phyloP scores from a whole-genome alignment of 2,797 vertebrate genomes.

The Ibycter americanus region DNA sequence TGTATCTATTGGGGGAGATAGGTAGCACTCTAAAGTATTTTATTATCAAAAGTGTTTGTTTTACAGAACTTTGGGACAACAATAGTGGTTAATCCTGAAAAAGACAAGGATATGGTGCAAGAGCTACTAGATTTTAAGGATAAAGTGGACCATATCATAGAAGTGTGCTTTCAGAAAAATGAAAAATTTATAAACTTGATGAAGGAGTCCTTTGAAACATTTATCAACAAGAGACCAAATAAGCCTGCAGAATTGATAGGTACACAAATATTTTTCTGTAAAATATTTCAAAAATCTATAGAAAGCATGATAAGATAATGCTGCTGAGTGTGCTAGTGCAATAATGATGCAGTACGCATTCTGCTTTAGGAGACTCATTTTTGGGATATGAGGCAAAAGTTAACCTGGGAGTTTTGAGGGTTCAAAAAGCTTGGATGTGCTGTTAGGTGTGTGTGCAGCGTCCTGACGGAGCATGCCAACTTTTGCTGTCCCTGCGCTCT shows the following conservation, averaged over 20 bases:
- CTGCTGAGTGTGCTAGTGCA: conserved; percentile 51
- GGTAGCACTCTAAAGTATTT: conserved; percentile 48
- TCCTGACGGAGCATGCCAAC: not conserved
- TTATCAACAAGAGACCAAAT: conserved; percentile 85
- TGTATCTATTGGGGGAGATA: conserved; percentile 31
- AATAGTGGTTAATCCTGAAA: conserved; percentile 85
- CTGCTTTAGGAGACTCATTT: not conserved
- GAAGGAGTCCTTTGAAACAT: conserved; percentile 86
- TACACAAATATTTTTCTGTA: conserved; percentile 61
- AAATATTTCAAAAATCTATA: conserved; percentile 20
- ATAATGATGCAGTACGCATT: not conserved
- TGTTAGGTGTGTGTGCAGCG: not conserved
- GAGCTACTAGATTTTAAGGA: conserved; percentile 86
- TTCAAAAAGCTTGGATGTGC: not conserved
- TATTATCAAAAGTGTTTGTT: conserved; percentile 66
- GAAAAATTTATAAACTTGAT: conserved; percentile 83
- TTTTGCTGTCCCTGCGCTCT: not conserved
- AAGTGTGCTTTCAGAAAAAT: conserved; percentile 84
- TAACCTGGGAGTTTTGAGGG: not conserved
- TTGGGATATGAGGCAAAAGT: not conserved
- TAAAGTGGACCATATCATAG: conserved; percentile 83
- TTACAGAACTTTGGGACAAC: conserved; percentile 82
- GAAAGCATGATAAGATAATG: conserved; percentile 35
- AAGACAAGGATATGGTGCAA: conserved; percentile 86
- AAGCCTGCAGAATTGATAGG: conserved; percentile 85